Evolutionary conservation across 2,888 invertebrate genomes (phyloP), one percentile per base, ranked within the genome.

Genomic region (Eupithecia tripunctaria): DNA sequence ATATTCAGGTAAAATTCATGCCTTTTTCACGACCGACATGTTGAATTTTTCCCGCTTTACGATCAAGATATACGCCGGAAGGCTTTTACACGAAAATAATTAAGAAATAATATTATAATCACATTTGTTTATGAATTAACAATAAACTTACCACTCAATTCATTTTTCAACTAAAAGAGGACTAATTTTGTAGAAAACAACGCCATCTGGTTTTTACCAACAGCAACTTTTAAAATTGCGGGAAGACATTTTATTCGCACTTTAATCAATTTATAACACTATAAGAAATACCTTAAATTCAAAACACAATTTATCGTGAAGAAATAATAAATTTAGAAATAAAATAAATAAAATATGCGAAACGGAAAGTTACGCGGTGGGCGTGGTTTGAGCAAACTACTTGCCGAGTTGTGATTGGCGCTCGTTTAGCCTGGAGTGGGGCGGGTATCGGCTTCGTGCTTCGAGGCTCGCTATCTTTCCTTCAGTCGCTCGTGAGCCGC

Each of bases 401-500:
- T 70, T 71, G 77, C 68, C 76, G 74, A 73, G 78, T 81, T 78
- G 77, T 76, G 80, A 79, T 81, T 80, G 84, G 80, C 78, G 81
- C 77, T 80, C 78, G 82, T 78, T 80, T 36, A 82, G 76, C 80
- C 74, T 71, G 80, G 79, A 84, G 84, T 84, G 85, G 88, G 86
- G 85, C 79, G 81, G 76, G 79, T 51, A 32, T 78, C 81, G 89
- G 84, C 86, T 92, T 91, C 89, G 79, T 89, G 77, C 85, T 82
- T 82, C 85, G 81, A 77, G 84, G 87, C 87, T 85, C 82, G 79
- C 80, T 62, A n/a, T 78, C 65, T 72, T 67, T 41, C 56, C 74
- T 70, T 82, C 86, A 93, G 91, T 93, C 87, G 87, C 80, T 81
- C 82, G 85, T 85, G 88, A 82, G 91, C 87, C 84, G 86, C 85